These are phyloP conservation scores for Aromia moschata DNA, from an alignment of 2,888 invertebrate genomes.

Conservation along the genomic window DNA sequence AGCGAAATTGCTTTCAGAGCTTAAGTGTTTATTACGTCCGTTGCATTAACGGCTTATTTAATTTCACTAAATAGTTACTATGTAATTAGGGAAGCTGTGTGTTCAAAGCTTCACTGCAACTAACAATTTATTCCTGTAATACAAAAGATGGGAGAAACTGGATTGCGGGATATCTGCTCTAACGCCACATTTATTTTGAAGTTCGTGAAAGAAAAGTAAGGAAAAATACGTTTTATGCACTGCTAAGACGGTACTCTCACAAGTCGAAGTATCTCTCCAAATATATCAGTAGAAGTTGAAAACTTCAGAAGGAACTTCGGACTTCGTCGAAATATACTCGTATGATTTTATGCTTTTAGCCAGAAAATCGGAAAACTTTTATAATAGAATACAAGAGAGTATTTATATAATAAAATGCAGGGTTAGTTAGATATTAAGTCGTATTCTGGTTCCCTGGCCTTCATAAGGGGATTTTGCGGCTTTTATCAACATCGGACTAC, in stretches of 20 bases:
- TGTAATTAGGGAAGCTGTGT: not conserved
- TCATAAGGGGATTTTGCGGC: too few species aligned
- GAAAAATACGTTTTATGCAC: not conserved
- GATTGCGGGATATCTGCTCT: not conserved
- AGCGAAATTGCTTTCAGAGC: slow-evolving; percentile 5
- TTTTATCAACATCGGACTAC: too few species aligned
- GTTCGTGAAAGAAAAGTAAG: not conserved
- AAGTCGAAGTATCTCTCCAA: not conserved
- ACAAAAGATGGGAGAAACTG: not conserved
- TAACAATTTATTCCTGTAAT: too few species aligned
- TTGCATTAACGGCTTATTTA: slow-evolving; percentile 8
- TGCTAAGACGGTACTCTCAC: not conserved
- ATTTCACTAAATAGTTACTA: not conserved
- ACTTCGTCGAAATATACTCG: not conserved
- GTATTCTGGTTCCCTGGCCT: too few species aligned
- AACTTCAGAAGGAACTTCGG: not conserved
- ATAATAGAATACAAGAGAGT: not conserved
- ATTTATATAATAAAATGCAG: not conserved
- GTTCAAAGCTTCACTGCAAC: too few species aligned
- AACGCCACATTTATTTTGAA: not conserved
- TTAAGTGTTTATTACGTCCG: not conserved
- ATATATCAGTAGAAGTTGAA: not conserved
- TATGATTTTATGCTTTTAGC: not conserved
- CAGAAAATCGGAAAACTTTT: not conserved
- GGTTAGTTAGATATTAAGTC: too few species aligned